These are phyloP conservation scores for Apostichopus californicus DNA, from an alignment of 35 echinoderm and acorn worm species.

Conservation along the genomic window DNA sequence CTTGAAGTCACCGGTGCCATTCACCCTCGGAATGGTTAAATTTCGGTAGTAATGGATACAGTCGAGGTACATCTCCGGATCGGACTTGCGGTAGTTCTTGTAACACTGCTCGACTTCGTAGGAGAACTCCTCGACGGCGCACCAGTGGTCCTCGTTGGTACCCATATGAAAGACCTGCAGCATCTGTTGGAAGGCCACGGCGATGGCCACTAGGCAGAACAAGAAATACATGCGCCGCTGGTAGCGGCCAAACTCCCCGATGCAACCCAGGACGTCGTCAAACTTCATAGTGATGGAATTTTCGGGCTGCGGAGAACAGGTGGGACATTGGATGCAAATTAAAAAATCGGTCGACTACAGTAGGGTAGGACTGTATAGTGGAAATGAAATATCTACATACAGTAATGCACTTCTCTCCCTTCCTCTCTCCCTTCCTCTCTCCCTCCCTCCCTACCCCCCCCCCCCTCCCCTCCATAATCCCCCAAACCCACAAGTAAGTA, in stretches of 20 bases:
- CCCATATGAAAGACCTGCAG: conserved; percentile 79
- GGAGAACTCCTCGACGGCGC: conserved; percentile 55
- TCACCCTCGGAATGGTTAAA: conserved; percentile 5
- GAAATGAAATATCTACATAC: too few species aligned
- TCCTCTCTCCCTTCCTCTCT: too few species aligned
- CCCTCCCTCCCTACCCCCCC: too few species aligned
- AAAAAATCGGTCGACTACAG: too few species aligned
- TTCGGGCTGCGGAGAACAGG: neutral
- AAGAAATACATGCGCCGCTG: conserved; percentile 77
- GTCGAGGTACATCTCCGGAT: neutral
- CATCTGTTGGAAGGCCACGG: conserved; percentile 70
- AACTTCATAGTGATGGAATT: conserved; percentile 67
- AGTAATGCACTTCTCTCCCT: too few species aligned
- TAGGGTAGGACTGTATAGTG: too few species aligned
- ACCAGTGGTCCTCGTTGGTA: conserved; percentile 84
- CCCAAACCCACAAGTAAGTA: too few species aligned
- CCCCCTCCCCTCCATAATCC: too few species aligned
- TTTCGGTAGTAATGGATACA: conserved; percentile 26
- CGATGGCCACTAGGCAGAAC: conserved; percentile 62
- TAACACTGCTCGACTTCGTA: conserved; percentile 21
- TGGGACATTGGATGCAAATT: too few species aligned
- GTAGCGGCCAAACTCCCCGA: conserved; percentile 87
- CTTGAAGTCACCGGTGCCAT: neutral
- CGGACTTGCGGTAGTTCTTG: conserved; percentile 8
- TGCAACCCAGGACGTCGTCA: conserved; percentile 72